Conservation (phyloP, 1,140 invertebrate genomes). For the Oedothorax gibbosus region DNA sequence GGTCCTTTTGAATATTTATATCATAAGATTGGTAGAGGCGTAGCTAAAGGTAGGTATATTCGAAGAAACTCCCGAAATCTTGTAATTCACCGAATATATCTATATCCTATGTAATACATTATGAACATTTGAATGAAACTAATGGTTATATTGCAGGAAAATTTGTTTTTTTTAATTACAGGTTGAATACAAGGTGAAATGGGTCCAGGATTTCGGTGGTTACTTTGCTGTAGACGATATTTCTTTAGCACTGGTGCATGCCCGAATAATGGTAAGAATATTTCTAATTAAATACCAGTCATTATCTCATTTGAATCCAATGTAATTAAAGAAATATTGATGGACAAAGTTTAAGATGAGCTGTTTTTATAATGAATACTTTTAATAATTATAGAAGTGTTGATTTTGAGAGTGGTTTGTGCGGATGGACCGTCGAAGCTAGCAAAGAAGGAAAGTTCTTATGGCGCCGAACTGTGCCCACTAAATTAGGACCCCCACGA, state of each 20-base stretch:
- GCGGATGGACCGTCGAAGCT: constrained; percentile 40
- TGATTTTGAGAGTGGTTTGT: constrained; percentile 53
- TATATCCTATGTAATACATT: too few relatives aligned
- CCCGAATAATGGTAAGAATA: background rate
- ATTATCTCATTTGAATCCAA: too few relatives aligned
- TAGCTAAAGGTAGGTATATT: too few relatives aligned
- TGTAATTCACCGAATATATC: too few relatives aligned
- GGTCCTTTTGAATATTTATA: too few relatives aligned
- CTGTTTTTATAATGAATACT: too few relatives aligned
- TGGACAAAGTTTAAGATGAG: too few relatives aligned
- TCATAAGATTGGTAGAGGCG: too few relatives aligned
- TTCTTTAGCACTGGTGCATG: constrained; percentile 13
- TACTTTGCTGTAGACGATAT: constrained; percentile 54
- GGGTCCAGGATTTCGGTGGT: constrained; percentile 39
- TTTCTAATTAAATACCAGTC: background rate
- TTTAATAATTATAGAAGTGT: constrained; percentile 9
- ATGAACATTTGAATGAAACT: too few relatives aligned
- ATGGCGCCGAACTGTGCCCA: constrained; percentile 19
- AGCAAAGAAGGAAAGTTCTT: constrained; percentile 7
- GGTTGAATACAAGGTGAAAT: constrained; percentile 32
- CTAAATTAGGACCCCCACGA: constrained; percentile 16
- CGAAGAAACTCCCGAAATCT: too few relatives aligned
- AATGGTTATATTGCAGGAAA: too few relatives aligned
- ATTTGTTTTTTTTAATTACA: constrained; percentile 2
- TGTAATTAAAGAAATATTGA: too few relatives aligned